phyloP scores from a whole-genome alignment of 2,888 invertebrate species.

The Ypsolopha sequella region DNA sequence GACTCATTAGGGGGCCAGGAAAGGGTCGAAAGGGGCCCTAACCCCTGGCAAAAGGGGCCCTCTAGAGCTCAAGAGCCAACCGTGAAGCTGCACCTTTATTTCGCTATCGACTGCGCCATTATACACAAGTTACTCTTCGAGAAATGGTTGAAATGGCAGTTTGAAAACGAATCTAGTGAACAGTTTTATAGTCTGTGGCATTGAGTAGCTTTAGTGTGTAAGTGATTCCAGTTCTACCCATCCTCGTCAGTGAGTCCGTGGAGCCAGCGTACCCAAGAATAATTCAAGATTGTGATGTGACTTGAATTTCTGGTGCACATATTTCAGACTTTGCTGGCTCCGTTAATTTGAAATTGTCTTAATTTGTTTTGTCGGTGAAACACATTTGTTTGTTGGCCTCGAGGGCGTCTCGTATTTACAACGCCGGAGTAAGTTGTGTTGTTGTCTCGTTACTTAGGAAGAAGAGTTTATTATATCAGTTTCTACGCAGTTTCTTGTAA shows the following conservation, averaged over 20 bases:
- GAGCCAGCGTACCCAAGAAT: constrained; percentile 9
- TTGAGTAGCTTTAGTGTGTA: background rate
- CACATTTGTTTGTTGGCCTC: constrained; percentile 38
- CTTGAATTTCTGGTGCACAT: constrained; percentile 32
- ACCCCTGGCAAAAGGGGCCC: constrained; percentile 50
- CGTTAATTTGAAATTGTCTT: constrained; percentile 63
- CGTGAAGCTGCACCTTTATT: constrained; percentile 33
- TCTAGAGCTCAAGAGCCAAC: constrained; percentile 50
- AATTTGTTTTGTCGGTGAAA: constrained; percentile 50
- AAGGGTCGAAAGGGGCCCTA: constrained; percentile 52
- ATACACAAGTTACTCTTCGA: too few species aligned
- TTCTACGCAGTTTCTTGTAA: background rate
- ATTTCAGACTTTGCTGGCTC: constrained; percentile 50
- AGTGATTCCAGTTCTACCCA: too few species aligned
- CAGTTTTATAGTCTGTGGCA: constrained; percentile 20
- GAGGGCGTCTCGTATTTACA: constrained; percentile 31
- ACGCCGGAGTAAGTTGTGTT: constrained; percentile 21
- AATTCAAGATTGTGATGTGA: constrained; percentile 32
- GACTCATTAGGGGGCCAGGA: constrained; percentile 64
- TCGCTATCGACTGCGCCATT: constrained; percentile 10
- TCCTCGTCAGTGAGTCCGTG: too few species aligned
- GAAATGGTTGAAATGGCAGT: too few species aligned
- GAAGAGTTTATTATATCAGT: background rate
- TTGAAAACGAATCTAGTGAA: background rate
- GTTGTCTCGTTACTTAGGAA: constrained; percentile 14